Evolutionary conservation across 2,113 vertebrate species (phyloP).

Genomic region (Microcebus tavaratra): DNA sequence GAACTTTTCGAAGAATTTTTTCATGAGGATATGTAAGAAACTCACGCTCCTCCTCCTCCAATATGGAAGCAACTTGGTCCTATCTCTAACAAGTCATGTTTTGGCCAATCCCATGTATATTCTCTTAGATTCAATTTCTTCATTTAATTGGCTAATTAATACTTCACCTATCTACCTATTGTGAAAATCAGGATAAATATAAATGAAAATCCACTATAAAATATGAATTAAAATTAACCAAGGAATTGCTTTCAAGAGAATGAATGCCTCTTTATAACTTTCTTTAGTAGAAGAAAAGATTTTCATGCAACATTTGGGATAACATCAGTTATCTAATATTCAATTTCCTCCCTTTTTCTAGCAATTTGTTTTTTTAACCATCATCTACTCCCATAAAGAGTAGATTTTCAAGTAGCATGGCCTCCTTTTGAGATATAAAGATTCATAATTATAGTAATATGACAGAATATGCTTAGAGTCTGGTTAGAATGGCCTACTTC

Average conservation of each 20-base stretch:
- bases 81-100: background rate
- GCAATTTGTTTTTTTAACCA: conserved; percentile 3
- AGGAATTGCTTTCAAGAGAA: background rate
- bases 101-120: background rate
- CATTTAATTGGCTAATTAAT: background rate
- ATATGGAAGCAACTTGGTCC: background rate
- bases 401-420: background rate
- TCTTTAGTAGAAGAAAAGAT: background rate
- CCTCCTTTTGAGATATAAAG: background rate
- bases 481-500: background rate
- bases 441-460: background rate
- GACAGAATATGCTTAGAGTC: background rate
- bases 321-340: background rate
- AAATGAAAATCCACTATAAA: background rate
- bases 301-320: background rate
- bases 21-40: background rate
- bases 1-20: background rate
- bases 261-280: background rate
- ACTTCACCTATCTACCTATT: background rate
- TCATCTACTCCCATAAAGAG: background rate
- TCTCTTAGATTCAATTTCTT: background rate
- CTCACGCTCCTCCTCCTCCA: background rate
- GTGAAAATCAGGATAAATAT: background rate
- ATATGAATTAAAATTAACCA: background rate
- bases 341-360: background rate